These are phyloP conservation scores for Meiosimyza platycephala DNA, from an alignment of 2,888 invertebrate species.

Conservation along the genomic window DNA sequence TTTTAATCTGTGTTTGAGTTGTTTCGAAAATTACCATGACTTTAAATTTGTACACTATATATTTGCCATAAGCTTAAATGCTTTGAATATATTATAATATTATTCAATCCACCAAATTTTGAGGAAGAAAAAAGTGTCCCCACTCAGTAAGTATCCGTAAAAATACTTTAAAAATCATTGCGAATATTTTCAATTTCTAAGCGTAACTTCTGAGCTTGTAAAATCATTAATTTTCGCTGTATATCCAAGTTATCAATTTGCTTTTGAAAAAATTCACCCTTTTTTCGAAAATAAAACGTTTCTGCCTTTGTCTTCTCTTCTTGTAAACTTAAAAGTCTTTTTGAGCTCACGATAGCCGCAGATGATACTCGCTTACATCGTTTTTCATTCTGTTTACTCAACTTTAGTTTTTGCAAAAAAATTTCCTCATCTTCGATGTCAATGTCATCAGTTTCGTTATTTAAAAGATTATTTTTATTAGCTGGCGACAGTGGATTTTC, in stretches of 20 bases:
- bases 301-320: slow-evolving; percentile 43
- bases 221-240: slow-evolving; percentile 43
- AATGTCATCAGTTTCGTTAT: slow-evolving; percentile 28
- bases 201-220: slow-evolving; percentile 46
- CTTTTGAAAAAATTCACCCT: slow-evolving; percentile 43
- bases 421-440: slow-evolving; percentile 40
- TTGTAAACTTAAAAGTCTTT: slow-evolving; percentile 20
- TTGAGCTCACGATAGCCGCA: too few species aligned
- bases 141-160: neutral
- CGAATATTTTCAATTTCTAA: slow-evolving; percentile 44
- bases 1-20: too few species aligned
- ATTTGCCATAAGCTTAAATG: too few species aligned
- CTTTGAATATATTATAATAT: too few species aligned
- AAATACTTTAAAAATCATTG: slow-evolving; percentile 30
- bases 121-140: neutral
- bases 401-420: slow-evolving; percentile 39
- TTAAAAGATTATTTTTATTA: neutral
- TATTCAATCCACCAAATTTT: too few species aligned
- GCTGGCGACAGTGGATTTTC: slow-evolving; percentile 21
- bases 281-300: slow-evolving; percentile 43
- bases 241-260: slow-evolving; percentile 44
- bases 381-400: neutral
- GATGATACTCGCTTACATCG: too few species aligned
- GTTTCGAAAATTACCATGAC: too few species aligned
- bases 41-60: too few species aligned